These are phyloP conservation scores for Acestrorhynchus altus DNA, from an alignment of 2,797 vertebrate genomes.

Conservation along the genomic window DNA sequence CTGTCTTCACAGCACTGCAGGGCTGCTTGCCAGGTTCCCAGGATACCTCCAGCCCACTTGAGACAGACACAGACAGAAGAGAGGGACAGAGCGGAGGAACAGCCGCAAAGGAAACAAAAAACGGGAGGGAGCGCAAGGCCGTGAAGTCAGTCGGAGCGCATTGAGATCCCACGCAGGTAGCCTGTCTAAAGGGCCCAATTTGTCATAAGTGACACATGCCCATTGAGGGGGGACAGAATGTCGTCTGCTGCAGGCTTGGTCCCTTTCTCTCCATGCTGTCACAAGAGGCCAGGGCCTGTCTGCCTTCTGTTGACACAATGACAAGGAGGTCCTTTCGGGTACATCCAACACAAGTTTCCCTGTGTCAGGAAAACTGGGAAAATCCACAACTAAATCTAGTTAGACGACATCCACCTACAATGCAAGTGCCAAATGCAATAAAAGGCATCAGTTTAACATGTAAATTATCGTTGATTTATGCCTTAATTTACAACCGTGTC, in stretches of 20 bases:
- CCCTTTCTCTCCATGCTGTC: conserved; percentile 40
- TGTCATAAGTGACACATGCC: conserved; percentile 78
- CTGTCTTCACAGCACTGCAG: conserved; percentile 55
- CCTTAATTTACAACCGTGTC: conserved; percentile 36
- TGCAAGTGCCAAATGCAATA: conserved; percentile 45
- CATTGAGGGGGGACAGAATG: conserved; percentile 78
- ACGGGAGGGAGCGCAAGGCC: conserved; percentile 37
- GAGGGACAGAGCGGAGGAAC: conserved; percentile 52
- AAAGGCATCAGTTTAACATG: conserved; percentile 50
- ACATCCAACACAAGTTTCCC: conserved; percentile 44
- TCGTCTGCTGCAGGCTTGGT: conserved; percentile 68
- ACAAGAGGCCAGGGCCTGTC: conserved; percentile 42
- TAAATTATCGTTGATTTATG: conserved; percentile 54
- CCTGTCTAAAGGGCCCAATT: conserved; percentile 71
- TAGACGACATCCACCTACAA: conserved; percentile 42
- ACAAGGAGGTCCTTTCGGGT: conserved; percentile 36
- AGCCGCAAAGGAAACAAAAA: conserved; percentile 44
- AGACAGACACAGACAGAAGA: conserved; percentile 68
- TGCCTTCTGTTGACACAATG: conserved; percentile 54
- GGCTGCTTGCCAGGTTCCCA: conserved; percentile 80
- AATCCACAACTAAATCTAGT: conserved; percentile 56
- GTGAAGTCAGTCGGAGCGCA: conserved; percentile 69
- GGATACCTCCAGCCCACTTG: conserved; percentile 76
- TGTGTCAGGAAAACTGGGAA: conserved; percentile 46
- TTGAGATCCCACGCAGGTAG: conserved; percentile 81